These are phyloP conservation scores for Idaea straminata DNA, from an alignment of 2,888 invertebrate genomes.

Conservation along the genomic window DNA sequence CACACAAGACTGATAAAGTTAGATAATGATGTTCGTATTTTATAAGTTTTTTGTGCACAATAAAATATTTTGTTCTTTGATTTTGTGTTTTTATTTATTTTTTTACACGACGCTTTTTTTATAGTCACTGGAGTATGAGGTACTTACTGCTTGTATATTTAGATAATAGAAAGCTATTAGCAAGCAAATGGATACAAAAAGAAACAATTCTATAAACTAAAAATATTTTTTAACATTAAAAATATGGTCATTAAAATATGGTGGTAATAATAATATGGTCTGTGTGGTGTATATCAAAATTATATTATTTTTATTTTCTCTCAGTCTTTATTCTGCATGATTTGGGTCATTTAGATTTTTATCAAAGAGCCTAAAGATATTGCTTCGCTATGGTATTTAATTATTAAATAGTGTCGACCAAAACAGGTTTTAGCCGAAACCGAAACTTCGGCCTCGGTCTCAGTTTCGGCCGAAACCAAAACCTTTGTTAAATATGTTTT, in stretches of 20 bases:
- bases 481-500: too few relatives aligned
- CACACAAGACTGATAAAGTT: slow-evolving; percentile 78
- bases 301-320: slow-evolving; percentile 39
- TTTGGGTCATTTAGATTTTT: slow-evolving; percentile 41
- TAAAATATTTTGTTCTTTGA: slow-evolving; percentile 70
- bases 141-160: slow-evolving; percentile 21
- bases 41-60: slow-evolving; percentile 78
- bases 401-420: too few relatives aligned
- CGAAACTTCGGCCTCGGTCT: too few relatives aligned
- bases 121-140: slow-evolving; percentile 7
- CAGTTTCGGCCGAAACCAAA: too few relatives aligned
- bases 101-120: slow-evolving; percentile 29
- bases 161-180: slow-evolving; percentile 35
- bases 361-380: neutral
- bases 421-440: neutral
- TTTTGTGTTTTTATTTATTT: slow-evolving; percentile 65
- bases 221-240: slow-evolving; percentile 13
- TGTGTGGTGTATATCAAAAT: slow-evolving; percentile 70
- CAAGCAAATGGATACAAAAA: slow-evolving; percentile 61
- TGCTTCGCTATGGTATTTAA: too few relatives aligned
- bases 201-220: slow-evolving; percentile 16
- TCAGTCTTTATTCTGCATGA: slow-evolving; percentile 53
- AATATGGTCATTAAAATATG: slow-evolving; percentile 10
- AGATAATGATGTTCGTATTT: slow-evolving; percentile 63
- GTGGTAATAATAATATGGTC: slow-evolving; percentile 37